Percentiles rank a stretch among this genome's conserved stretches.
phyloP scores from a whole-genome alignment of 2,888 invertebrate genomes.

The Nudaria mundana region DNA sequence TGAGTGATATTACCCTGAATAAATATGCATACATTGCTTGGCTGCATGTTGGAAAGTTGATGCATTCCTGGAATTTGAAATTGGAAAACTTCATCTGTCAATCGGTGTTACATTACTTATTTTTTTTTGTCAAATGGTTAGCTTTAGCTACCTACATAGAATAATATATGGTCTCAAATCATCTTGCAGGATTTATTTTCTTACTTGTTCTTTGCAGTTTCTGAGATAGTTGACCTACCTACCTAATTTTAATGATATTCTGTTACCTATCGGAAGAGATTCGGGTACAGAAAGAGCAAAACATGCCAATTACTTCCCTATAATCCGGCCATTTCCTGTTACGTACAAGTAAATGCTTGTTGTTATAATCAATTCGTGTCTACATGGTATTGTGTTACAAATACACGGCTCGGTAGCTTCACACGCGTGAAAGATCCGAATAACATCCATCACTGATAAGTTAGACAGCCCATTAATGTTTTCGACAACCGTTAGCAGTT shows the following conservation, averaged over 20 bases:
- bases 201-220: no score
- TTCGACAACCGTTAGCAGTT: constrained; percentile 48
- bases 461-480: constrained; percentile 35
- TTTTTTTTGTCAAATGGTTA: no score
- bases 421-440: constrained; percentile 42
- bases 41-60: constrained; percentile 3
- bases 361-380: constrained; percentile 54
- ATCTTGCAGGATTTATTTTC: no score
- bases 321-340: constrained; percentile 29
- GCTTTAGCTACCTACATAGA: no score
- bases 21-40: constrained; percentile 12
- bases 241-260: no score
- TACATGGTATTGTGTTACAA: constrained; percentile 45
- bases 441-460: constrained; percentile 42
- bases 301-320: no score
- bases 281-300: no score
- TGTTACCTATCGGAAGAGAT: no score
- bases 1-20: constrained; percentile 11
- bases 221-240: no score
- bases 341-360: constrained; percentile 32
- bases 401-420: constrained; percentile 40
- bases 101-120: no score
- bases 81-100: not conserved
- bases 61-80: constrained; percentile 1
- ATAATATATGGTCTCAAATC: no score